Evolutionary conservation across 2,888 invertebrate genomes (phyloP).

Genomic region (Serripes groenlandicus): DNA sequence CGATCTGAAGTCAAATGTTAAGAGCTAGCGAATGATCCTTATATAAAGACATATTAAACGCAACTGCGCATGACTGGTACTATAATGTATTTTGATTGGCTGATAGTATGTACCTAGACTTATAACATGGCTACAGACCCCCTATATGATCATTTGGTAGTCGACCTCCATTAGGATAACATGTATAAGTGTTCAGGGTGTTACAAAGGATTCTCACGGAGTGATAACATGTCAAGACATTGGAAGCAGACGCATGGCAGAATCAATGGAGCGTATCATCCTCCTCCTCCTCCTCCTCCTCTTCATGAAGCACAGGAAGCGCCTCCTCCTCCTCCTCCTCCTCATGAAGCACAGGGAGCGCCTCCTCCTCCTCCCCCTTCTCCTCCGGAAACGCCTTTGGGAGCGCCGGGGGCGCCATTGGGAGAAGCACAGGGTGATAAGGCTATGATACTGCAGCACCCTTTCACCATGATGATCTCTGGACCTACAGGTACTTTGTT

Average conservation of each 20-base stretch:
- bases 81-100: not conserved
- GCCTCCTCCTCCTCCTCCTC: too few species aligned
- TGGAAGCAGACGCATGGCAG: conserved; percentile 3
- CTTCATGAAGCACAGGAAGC: too few species aligned
- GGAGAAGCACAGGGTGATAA: too few species aligned
- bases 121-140: too few species aligned
- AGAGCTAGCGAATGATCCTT: too few species aligned
- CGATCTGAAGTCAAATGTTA: too few species aligned
- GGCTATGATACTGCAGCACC: conserved; percentile 22
- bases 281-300: not conserved
- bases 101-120: too few species aligned
- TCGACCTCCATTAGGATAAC: not conserved
- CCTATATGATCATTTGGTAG: not conserved
- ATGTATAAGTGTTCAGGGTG: conserved; percentile 13
- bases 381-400: too few species aligned
- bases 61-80: not conserved
- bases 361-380: conserved; percentile 11
- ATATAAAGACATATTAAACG: too few species aligned
- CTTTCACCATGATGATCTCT: conserved; percentile 34
- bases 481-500: conserved; percentile 21
- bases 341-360: too few species aligned
- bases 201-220: too few species aligned
- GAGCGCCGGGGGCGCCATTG: not conserved
- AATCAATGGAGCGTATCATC: conserved; percentile 22
- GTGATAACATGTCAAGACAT: conserved; percentile 33